phyloP scores from a whole-genome alignment of 2,888 invertebrate species.

The Diarsia dahlii region DNA sequence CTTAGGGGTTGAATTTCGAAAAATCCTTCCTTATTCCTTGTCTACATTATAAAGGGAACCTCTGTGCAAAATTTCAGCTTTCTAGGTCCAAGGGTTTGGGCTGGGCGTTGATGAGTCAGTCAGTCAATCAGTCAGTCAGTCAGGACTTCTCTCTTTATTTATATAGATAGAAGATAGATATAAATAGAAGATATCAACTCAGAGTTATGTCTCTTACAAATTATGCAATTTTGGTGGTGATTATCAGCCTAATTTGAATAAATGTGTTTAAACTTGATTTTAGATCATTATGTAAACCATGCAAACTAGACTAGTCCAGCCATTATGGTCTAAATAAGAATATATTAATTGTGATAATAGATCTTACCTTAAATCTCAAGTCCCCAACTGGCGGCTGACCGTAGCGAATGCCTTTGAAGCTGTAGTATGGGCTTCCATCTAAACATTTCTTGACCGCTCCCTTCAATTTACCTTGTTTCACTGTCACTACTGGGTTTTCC shows the following conservation, averaged over 20 bases:
- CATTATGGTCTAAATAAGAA: not conserved
- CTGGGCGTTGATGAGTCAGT: no score
- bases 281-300: no score
- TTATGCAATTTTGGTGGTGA: not conserved
- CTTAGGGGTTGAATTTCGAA: no score
- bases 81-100: no score
- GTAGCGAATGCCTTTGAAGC: conserved; percentile 88
- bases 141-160: no score
- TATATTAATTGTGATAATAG: not conserved
- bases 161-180: no score
- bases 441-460: conserved; percentile 72
- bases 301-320: not conserved
- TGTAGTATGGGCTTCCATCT: conserved; percentile 75
- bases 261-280: not conserved
- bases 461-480: conserved; percentile 77
- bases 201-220: not conserved
- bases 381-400: conserved; percentile 88
- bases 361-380: conserved; percentile 87
- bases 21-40: no score
- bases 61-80: no score
- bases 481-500: conserved; percentile 71
- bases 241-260: not conserved
- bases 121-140: no score
- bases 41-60: no score
- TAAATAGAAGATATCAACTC: no score